Conservation (phyloP, 2,888 invertebrate genomes). For the Dendrolimus pini region DNA sequence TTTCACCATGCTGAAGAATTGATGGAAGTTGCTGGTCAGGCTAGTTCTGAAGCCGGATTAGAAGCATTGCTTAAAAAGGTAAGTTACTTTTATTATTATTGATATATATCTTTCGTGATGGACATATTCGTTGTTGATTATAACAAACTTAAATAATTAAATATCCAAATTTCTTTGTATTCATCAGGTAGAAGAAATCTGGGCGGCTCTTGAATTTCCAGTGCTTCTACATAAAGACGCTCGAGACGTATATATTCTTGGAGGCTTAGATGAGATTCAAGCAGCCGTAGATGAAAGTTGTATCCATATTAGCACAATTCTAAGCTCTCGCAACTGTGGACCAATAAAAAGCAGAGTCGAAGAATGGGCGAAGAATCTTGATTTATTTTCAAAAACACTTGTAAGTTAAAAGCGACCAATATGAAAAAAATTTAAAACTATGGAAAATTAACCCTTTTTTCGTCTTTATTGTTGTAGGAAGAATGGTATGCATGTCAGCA, state of each 20-base stretch:
- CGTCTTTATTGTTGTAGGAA: constrained; percentile 73
- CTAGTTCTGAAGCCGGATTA: constrained; percentile 90
- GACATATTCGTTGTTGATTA: not conserved
- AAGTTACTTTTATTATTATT: constrained; percentile 2
- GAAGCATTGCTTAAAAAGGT: constrained; percentile 88
- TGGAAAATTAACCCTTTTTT: too few species aligned
- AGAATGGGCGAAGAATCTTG: constrained; percentile 86
- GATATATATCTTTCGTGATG: not conserved
- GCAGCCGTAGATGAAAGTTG: constrained; percentile 89
- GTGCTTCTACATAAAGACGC: constrained; percentile 87
- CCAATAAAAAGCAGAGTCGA: constrained; percentile 89
- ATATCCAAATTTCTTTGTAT: too few species aligned
- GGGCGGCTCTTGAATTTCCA: constrained; percentile 87
- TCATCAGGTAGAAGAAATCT: constrained; percentile 86
- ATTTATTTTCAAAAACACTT: constrained; percentile 88
- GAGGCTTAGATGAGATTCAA: constrained; percentile 90
- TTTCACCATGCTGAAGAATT: constrained; percentile 84
- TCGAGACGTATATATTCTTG: constrained; percentile 89
- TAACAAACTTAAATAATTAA: too few species aligned
- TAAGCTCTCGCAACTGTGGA: constrained; percentile 90
- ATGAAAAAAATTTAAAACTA: not conserved
- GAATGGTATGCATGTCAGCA: constrained; percentile 93
- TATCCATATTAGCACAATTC: constrained; percentile 90
- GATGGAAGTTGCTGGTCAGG: constrained; percentile 91
- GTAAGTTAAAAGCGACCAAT: constrained; percentile 56